Base-by-base conservation (phyloP, 2,113 vertebrate species). In the Elachura formosa region DNA sequence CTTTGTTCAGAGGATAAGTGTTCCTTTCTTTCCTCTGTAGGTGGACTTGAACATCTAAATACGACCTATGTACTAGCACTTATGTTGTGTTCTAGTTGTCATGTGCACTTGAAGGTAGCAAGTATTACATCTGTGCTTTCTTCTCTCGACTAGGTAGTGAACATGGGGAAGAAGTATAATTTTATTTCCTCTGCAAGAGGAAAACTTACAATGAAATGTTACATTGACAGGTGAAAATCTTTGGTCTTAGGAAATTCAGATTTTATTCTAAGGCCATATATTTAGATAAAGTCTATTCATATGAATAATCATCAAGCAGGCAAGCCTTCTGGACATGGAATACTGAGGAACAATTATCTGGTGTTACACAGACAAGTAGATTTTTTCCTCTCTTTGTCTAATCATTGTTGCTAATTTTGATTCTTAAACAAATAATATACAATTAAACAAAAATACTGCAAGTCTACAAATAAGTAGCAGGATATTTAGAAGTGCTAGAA, bases 81-180 rank as follows among this genome's bases (percentile, higher is more conserved):
- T 93, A 92, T 72, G 52, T 95, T 85, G 75, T 98, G 97, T 91
- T 94, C 96, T 85, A 84, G 85, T 96, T 96, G 83, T 98, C 88
- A 83, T 88, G 96, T 89, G 90, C 93, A 91, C 95, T 96, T 96
- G 96, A 92, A 97, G 84, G 95, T 98, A 97, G 96, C 92, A 83
- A 81, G 87, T 90, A 97, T 97, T 96, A 94, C 93, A 96, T 95
- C 90, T 87, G 87, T 28, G 43, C 87, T 97, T 96, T 94, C 86
- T 96, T 95, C 95, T 96, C 89, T 98, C 84, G 91, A 46, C 59
- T 40, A 94, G 94, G 92, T 68, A 90, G 71, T 94, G 95, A 97
- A 97, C 69, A 87, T 73, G 75, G 79, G 87, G 91, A 97, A 96
- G 93, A 95, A 92, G 96, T 96, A 96, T 86, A 97, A 96, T 80